Evolutionary conservation across 2,888 invertebrate species (phyloP), one percentile per base, ranked within the genome.

Genomic region (Drosophila seclusa): DNA sequence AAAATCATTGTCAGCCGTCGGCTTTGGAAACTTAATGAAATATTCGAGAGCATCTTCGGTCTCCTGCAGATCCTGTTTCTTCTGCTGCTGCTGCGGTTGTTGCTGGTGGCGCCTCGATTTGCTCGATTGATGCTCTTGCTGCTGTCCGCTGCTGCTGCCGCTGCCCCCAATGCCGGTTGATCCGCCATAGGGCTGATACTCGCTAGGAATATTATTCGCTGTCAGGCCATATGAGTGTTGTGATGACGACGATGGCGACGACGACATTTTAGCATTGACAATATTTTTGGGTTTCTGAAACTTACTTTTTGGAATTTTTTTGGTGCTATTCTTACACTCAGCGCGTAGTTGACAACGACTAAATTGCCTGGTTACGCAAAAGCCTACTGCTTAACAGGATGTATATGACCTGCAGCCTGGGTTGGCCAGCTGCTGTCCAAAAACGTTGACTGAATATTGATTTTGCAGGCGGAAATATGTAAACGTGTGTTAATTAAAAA

Each of bases 21-120:
- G 94, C 82, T 93, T 94, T 8, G 95, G 95, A 86, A 95, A 95
- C 88, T 95, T 95, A 52, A 95, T 95, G 89, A 94, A 94, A 92
- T 95, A 95, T 80, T 95, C 95, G 80, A 95, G 90, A 45, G 94
- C 93, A 90, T 95, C 95, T 38, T 92, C 90, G 0, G 62, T 65
- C 36, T 86, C 78, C 45, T 50, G 61, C 24, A 42, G 31, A 13
- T 32, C 45, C 0, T 31, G 49, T 16, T 75, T 75, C 54, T 85
- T 79, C 24, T 61, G 62, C 24, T 32, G 45, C n/a, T 61, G 67
- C 18, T 53, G 59, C 11, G 48, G 68, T 24, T 50, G 54, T 21
- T 54, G 54, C 18, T 50, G 68, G 8, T 55, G 49, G 11, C 53
- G 73, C 27, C 34, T 29, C 18, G 52, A 6, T 48, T 62, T 34